Evolutionary conservation across 2,113 vertebrate genomes (phyloP), one percentile per base, ranked within the genome.

Genomic region (Hypomesus transpacificus): DNA sequence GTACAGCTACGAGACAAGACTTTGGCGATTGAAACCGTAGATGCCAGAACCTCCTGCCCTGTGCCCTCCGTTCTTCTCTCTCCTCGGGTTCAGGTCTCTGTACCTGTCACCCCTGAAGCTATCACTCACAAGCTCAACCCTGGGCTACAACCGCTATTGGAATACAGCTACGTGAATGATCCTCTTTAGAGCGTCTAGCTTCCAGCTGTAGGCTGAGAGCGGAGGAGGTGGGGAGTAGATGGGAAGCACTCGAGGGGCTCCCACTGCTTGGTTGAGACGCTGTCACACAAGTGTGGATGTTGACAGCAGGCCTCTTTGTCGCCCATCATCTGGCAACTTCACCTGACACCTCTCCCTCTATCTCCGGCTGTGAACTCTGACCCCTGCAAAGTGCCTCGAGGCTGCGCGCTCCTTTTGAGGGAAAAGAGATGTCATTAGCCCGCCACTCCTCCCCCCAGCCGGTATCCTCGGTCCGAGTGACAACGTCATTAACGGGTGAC

Each of bases 251-350:
- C 5, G 14, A 59, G 20, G 17, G 17, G 57, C 7, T 59, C 57
- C 22, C 4, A 21, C 13, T n/a, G 18, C 18, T 21, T 14, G 13
- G 11, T 24, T 14, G 22, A 26, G 20, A 26, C 20, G 28, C 20
- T 60, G 58, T 26, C 58, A 26, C 14, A 11, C 28, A 34, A 2
- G 13, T 50, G 63, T 65, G 21, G 34, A 65, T 8, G 34, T 50
- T 65, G 63, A 65, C 34, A 65, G 34, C 63, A 65, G 63, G 31
- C 63, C 31, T 65, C 31, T 65, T 65, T 65, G n/a, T 46, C 63
- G 13, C n/a, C 34, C 21, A 18, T 65, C 63, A 13, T 62, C 60
- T 62, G 60, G 60, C 24, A 62, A 3, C 22, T 62, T 26, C 63
- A 65, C 63, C 31, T 65, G 63, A 50, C 63, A 65, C n/a, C 39